A percentile compares a stretch with the other conserved stretches of the same genome.
These are phyloP conservation scores for Paralvinella palmiformis DNA, from an alignment of 1,140 invertebrate genomes.

Conservation along the genomic window DNA sequence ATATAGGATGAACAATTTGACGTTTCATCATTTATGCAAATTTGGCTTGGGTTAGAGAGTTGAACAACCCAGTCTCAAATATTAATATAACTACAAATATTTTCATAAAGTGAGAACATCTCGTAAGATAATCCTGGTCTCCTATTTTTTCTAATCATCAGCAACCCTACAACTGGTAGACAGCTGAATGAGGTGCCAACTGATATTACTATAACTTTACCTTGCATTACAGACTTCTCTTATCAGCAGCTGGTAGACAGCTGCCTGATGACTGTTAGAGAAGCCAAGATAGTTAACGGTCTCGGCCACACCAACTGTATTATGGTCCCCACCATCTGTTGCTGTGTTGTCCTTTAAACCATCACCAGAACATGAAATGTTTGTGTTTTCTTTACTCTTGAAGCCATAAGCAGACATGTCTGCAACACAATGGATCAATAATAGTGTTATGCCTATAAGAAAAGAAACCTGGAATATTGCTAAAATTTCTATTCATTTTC, in stretches of 20 bases:
- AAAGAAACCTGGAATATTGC: background rate
- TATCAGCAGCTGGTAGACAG: conserved; percentile 64
- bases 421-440: background rate
- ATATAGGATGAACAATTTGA: background rate
- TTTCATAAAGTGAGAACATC: background rate
- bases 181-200: background rate
- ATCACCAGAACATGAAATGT: background rate
- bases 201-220: background rate
- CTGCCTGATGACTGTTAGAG: conserved; percentile 67
- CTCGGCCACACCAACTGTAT: conserved; percentile 41
- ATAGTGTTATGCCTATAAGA: background rate
- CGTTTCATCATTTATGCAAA: background rate
- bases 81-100: background rate
- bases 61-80: background rate
- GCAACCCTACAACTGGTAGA: background rate
- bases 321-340: background rate
- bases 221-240: conserved; percentile 53
- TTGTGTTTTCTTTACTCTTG: background rate
- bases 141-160: background rate
- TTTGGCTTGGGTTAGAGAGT: background rate
- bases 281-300: conserved; percentile 69
- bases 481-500: no score
- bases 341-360: background rate
- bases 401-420: background rate
- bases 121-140: background rate